Percentiles rank a stretch among this genome's conserved stretches.
Conservation (phyloP, 2,797 vertebrate species). For the Anniella stebbinsi region DNA sequence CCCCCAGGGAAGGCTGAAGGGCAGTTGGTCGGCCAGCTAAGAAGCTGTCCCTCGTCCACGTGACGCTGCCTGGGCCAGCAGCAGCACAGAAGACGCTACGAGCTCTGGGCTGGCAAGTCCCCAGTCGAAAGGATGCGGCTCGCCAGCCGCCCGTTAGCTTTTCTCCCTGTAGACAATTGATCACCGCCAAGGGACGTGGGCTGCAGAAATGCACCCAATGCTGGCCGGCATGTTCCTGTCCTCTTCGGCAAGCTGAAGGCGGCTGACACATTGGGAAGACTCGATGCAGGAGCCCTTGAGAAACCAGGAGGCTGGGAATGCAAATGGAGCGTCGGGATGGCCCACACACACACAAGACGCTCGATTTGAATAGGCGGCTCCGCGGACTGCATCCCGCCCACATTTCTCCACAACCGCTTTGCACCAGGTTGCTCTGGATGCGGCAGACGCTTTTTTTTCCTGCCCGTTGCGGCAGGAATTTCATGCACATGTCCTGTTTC, state of each 20-base stretch:
- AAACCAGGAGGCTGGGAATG: not conserved
- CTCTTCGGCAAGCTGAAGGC: not conserved
- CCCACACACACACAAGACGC: constrained; percentile 18
- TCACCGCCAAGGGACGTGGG: too few species aligned
- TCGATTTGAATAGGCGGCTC: constrained; percentile 8
- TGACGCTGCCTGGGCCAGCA: not conserved
- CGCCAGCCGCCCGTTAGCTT: not conserved
- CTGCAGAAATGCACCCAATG: not conserved
- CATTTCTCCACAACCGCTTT: too few species aligned
- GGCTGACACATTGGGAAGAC: not conserved
- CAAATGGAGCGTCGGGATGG: constrained; percentile 5
- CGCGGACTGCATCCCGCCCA: not conserved
- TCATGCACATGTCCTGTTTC: too few species aligned
- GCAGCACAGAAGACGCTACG: not conserved
- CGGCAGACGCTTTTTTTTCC: too few species aligned
- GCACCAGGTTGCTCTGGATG: too few species aligned
- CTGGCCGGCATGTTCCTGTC: too few species aligned
- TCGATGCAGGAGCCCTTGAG: not conserved
- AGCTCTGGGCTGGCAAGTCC: not conserved
- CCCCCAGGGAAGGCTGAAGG: not conserved
- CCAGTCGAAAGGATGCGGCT: not conserved
- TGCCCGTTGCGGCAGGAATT: too few species aligned
- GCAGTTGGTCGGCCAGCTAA: not conserved
- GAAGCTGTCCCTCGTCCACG: not conserved
- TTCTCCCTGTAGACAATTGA: not conserved